These are phyloP conservation scores for Tillus elongatus DNA, from an alignment of 2,888 invertebrate genomes.

Conservation along the genomic window DNA sequence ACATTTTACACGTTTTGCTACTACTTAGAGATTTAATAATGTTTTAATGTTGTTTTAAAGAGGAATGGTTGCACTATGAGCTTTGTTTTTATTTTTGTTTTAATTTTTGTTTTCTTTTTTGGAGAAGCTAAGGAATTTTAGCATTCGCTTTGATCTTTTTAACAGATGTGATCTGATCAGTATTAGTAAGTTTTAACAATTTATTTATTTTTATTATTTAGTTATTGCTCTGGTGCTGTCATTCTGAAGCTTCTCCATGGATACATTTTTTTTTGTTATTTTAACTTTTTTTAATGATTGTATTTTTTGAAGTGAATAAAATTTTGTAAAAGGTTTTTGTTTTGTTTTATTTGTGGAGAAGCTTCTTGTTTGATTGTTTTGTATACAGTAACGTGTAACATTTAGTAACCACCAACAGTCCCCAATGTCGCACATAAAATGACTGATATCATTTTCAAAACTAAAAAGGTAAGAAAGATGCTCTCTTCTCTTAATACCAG, in stretches of 20 bases:
- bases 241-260: slow-evolving; percentile 41
- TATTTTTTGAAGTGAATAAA: slow-evolving; percentile 28
- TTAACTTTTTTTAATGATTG: slow-evolving; percentile 20
- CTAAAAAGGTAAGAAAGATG: too few relatives aligned
- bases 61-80: slow-evolving; percentile 35
- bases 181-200: slow-evolving; percentile 22
- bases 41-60: slow-evolving; percentile 22
- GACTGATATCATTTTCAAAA: too few relatives aligned
- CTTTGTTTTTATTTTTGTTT: slow-evolving; percentile 23
- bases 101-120: slow-evolving; percentile 22
- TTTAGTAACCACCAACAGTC: too few relatives aligned
- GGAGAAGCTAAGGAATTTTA: slow-evolving; percentile 36
- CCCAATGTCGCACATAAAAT: too few relatives aligned
- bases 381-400: too few relatives aligned
- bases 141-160: too few relatives aligned
- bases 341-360: slow-evolving; percentile 37
- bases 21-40: too few relatives aligned
- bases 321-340: slow-evolving; percentile 19
- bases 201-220: slow-evolving; percentile 21
- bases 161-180: too few relatives aligned
- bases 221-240: slow-evolving; percentile 31
- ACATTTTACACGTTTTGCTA: too few relatives aligned
- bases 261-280: slow-evolving; percentile 20
- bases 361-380: slow-evolving; percentile 27
- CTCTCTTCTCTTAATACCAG: too few relatives aligned